These are phyloP conservation scores for Frankliniella intonsa DNA, from an alignment of 2,888 invertebrate species.

Conservation along the genomic window DNA sequence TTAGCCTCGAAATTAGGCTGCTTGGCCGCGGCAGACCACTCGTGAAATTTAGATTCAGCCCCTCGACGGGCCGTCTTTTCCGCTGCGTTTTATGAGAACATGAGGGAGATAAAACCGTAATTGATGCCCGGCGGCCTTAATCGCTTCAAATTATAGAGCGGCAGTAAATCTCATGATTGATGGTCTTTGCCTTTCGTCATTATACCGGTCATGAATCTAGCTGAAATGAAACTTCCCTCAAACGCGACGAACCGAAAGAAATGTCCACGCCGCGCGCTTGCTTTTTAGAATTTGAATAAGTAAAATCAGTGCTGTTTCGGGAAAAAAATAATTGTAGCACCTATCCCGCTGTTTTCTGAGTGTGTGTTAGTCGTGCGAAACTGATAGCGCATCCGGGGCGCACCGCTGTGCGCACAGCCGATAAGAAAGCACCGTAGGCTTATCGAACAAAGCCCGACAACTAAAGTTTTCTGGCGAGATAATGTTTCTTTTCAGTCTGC, in stretches of 20 bases:
- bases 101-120: neutral
- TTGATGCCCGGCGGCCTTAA: neutral
- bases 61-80: neutral
- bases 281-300: no score
- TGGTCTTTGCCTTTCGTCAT: neutral
- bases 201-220: neutral
- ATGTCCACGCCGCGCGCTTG: no score
- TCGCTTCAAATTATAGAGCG: slow-evolving; percentile 1
- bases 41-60: no score
- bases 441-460: no score
- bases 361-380: neutral
- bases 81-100: slow-evolving; percentile 3
- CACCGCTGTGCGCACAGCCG: neutral
- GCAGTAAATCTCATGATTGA: neutral
- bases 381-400: slow-evolving; percentile 1
- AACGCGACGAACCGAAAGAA: no score
- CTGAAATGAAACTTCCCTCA: no score
- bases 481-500: no score
- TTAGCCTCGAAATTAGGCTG: no score
- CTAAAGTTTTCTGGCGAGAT: no score
- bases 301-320: no score
- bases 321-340: no score
- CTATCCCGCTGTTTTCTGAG: neutral
- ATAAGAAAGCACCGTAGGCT: neutral
- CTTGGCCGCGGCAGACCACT: no score